phyloP scores from a whole-genome alignment of 2,113 vertebrate species.

The Halcyon senegalensis region DNA sequence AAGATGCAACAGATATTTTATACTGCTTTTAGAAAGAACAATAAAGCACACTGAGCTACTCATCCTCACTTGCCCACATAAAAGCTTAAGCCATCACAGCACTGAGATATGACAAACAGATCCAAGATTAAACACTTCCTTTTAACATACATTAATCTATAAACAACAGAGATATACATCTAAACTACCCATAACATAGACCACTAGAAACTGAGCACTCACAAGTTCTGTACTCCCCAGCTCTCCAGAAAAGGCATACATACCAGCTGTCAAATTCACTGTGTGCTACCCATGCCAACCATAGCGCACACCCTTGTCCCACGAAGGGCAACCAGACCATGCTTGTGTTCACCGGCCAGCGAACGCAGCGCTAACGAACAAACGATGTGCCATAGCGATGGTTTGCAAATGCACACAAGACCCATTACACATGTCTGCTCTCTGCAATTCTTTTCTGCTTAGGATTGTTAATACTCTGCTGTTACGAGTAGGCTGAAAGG shows the following conservation, averaged over 20 bases:
- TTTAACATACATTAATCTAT: background rate
- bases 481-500: background rate
- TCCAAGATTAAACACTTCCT: background rate
- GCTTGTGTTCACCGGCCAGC: background rate
- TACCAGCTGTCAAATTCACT: background rate
- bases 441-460: background rate
- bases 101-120: background rate
- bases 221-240: background rate
- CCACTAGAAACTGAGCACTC: background rate
- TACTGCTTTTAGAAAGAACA: background rate
- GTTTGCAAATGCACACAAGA: background rate
- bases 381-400: background rate
- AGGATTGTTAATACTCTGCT: background rate
- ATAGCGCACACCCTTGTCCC: rapidly evolving
- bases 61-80: background rate
- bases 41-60: background rate
- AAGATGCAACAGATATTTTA: background rate
- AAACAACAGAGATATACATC: background rate
- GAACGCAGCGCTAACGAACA: background rate
- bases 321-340: background rate
- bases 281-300: background rate
- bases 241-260: background rate
- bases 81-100: background rate
- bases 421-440: background rate
- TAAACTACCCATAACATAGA: background rate